Base-by-base conservation (phyloP, 2,797 vertebrate genomes). In the Pygocentrus nattereri region DNA sequence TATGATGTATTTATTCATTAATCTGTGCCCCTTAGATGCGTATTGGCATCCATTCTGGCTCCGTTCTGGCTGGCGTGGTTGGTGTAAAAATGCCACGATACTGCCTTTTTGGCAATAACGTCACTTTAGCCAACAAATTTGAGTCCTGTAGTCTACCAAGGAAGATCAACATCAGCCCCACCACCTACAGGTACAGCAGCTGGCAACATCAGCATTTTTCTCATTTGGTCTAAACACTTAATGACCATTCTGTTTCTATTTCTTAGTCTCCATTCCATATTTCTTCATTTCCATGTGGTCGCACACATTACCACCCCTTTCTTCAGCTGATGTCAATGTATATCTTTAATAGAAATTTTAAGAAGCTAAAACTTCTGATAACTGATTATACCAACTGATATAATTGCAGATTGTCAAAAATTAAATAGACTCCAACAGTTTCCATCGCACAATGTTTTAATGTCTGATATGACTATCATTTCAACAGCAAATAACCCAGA, bases 1-100 rank as follows among this genome's bases (percentile, higher is more conserved):
- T 19, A 13, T 6, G 2, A 23, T n/a, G 19, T 30, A 15, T 8
- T 80, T 54, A 69, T 49, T 13, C 6, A 0, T 19, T 2, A 50
- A 3, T 38, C 30, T 89, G 87, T 92, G 80, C 68, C 85, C 91
- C 89, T 86, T 92, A 99, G 98, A 98, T 99, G 97, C 95, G 98
- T 19, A 98, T 99, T 38, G 98, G 98, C 74, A 94, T 99, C 77
- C 98, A 99, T 88, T 98, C 97, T 58, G 98, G 98, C 30, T 98
- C 98, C 0, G 95, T 99, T 62, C 95, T 99, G 90, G 97, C 98
- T 81, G 98, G 98, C 69, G 98, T 99, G 18, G 98, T 99, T 34
- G 98, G 98, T 18, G 98, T 99, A 64, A 97, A 92, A 92, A 99
- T 99, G 98, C 98, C 98, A 25, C 97, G 98, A n/a, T 99, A 99